Percentiles rank a stretch among this genome's conserved stretches.
These are phyloP conservation scores for Blastomussa wellsi DNA, from an alignment of 92 coral and sea anemone genomes.

Conservation along the genomic window DNA sequence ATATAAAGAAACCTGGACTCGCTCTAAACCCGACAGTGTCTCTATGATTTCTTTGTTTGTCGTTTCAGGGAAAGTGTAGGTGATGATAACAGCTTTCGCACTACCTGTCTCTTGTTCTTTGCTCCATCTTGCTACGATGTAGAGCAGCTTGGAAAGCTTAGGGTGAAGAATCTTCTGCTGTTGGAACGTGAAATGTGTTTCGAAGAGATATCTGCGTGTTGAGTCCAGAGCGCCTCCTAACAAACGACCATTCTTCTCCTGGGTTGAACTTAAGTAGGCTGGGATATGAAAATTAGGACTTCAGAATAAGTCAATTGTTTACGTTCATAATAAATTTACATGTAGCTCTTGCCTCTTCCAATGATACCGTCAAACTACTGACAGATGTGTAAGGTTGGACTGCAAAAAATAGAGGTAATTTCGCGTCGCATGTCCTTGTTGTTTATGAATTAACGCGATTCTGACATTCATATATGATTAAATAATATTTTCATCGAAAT, in stretches of 20 bases:
- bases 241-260: conserved; percentile 59
- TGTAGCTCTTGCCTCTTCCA: background rate
- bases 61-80: conserved; percentile 45
- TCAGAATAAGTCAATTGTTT: background rate
- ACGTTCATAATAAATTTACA: background rate
- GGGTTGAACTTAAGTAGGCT: conserved; percentile 72
- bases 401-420: too few relatives aligned
- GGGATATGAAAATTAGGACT: conserved; percentile 21
- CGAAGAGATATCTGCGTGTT: conserved; percentile 63
- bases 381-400: too few relatives aligned
- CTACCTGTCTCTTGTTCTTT: conserved; percentile 24
- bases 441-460: background rate
- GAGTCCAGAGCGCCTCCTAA: conserved; percentile 77
- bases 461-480: background rate
- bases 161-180: conserved; percentile 78
- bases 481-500: too few relatives aligned
- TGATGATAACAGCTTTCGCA: conserved; percentile 34
- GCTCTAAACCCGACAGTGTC: conserved; percentile 42
- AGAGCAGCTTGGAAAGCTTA: conserved; percentile 65
- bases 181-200: conserved; percentile 72
- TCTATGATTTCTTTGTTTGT: conserved; percentile 38
- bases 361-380: background rate
- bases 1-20: conserved; percentile 36
- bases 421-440: background rate
- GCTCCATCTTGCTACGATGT: conserved; percentile 35